phyloP scores from a whole-genome alignment of 2,888 invertebrate genomes.

The Lasius platythorax region DNA sequence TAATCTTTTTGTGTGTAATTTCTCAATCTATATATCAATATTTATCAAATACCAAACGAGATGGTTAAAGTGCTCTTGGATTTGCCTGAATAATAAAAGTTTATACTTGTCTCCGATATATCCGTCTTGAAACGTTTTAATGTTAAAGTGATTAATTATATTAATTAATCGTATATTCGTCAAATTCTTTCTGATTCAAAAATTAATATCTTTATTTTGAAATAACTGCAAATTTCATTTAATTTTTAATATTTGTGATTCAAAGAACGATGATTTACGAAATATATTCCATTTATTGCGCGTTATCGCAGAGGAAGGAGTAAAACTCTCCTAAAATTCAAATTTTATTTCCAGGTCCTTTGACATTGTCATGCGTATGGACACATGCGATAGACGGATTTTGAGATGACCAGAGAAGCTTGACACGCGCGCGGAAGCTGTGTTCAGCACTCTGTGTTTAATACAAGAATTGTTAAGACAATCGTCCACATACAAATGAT shows the following conservation, averaged over 20 bases:
- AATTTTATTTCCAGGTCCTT: conserved; percentile 81
- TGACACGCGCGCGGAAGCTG: conserved; percentile 70
- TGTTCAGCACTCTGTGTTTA: conserved; percentile 71
- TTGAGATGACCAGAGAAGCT: conserved; percentile 77
- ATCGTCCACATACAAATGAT: conserved; percentile 68
- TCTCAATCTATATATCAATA: not conserved
- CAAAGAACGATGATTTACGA: not conserved
- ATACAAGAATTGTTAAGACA: conserved; percentile 71
- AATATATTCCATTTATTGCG: conserved; percentile 8
- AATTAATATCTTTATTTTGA: not conserved
- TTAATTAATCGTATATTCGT: not conserved
- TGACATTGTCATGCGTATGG: conserved; percentile 75
- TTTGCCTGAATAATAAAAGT: not conserved
- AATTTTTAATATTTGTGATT: not conserved
- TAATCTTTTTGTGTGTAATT: conserved; percentile 12
- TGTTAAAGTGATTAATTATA: not conserved
- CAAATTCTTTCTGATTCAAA: not conserved
- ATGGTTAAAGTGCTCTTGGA: not conserved
- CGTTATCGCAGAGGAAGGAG: conserved; percentile 42
- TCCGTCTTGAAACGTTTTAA: not conserved
- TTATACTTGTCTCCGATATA: not conserved
- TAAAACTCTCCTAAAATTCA: conserved; percentile 74
- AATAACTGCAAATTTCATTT: not conserved
- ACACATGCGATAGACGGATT: conserved; percentile 72
- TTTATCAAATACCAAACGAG: not conserved